Percentiles rank a stretch among this genome's conserved stretches.
Conservation (phyloP, 2,113 vertebrate genomes). For the Elanoides forficatus region DNA sequence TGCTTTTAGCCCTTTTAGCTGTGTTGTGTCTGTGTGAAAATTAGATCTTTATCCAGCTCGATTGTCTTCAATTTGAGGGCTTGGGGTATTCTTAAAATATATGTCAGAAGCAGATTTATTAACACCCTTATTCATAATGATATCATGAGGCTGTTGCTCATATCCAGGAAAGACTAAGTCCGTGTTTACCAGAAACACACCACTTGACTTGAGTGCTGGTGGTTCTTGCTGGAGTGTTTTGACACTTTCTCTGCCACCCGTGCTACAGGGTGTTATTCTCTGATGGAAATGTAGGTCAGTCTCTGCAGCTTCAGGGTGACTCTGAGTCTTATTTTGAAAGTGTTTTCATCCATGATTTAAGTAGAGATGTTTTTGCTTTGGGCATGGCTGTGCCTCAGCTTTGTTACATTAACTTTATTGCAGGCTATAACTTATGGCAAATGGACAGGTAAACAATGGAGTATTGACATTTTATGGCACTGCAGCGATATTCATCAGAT, state of each 20-base stretch:
- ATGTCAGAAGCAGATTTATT: background rate
- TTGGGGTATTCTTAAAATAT: background rate
- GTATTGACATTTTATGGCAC: background rate
- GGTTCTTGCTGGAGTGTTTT: background rate
- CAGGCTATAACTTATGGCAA: background rate
- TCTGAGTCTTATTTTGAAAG: background rate
- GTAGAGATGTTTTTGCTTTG: background rate
- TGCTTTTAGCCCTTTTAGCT: background rate
- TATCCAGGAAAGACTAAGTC: background rate
- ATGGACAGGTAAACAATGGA: background rate
- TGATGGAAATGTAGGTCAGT: background rate
- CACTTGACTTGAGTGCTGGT: background rate
- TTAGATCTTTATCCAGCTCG: background rate
- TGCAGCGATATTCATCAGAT: background rate
- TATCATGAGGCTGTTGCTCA: background rate
- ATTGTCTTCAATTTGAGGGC: background rate
- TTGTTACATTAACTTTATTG: background rate
- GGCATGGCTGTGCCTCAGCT: background rate
- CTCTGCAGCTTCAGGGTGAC: background rate
- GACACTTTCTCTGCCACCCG: background rate
- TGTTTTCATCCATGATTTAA: background rate
- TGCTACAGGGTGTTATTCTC: background rate
- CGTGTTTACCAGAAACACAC: background rate
- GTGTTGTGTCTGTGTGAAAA: background rate
- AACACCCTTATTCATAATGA: background rate